phyloP scores from a whole-genome alignment of 2,888 invertebrate species.

The Lasioglossum villosulum region DNA sequence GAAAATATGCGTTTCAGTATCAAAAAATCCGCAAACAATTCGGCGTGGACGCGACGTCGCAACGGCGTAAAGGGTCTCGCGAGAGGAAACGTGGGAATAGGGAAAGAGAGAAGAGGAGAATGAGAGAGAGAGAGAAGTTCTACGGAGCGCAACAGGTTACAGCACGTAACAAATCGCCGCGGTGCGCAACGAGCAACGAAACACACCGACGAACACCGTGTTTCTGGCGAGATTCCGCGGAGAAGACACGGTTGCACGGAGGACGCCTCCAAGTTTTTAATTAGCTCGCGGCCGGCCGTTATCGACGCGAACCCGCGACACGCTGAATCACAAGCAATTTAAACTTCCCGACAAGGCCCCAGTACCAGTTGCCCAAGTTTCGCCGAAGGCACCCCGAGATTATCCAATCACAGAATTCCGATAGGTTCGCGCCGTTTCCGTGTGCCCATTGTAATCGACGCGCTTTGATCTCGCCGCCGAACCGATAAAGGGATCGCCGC shows the following conservation, averaged over 20 bases:
- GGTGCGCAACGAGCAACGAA: slow-evolving; percentile 1
- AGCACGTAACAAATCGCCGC: slow-evolving; percentile 29
- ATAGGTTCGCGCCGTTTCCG: slow-evolving; percentile 26
- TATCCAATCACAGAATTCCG: slow-evolving; percentile 55
- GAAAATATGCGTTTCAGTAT: neutral
- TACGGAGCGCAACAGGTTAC: slow-evolving; percentile 49
- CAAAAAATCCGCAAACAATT: slow-evolving; percentile 22
- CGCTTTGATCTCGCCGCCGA: slow-evolving; percentile 12
- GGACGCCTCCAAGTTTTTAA: slow-evolving; percentile 61
- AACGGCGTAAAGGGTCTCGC: neutral
- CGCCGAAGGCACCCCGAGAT: slow-evolving; percentile 12
- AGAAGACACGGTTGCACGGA: neutral
- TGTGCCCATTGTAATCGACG: slow-evolving; percentile 33
- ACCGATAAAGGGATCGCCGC: neutral
- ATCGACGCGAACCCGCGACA: slow-evolving; percentile 45
- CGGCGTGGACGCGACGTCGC: neutral
- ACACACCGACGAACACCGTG: neutral
- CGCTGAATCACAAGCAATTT: slow-evolving; percentile 60
- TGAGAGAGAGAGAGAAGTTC: neutral
- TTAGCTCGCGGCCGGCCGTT: slow-evolving; percentile 56
- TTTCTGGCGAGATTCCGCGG: neutral
- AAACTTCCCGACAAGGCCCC: slow-evolving; percentile 52
- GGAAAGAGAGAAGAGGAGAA: neutral
- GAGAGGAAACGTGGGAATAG: neutral
- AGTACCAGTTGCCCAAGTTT: slow-evolving; percentile 29